These are phyloP conservation scores for Dynastes maya DNA, from an alignment of 2,888 invertebrate species.

Conservation along the genomic window DNA sequence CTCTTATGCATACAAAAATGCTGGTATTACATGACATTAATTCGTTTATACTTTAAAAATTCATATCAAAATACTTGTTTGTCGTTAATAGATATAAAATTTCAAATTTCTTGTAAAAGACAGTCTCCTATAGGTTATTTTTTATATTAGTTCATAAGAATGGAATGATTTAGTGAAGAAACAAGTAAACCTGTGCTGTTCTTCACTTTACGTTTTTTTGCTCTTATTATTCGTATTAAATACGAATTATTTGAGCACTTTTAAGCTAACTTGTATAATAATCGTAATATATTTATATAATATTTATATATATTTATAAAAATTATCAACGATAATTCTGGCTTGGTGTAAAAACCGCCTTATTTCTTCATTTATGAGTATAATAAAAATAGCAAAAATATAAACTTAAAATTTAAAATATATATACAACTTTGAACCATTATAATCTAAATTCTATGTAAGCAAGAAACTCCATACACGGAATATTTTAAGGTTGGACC, in stretches of 20 bases:
- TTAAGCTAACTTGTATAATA: conserved; percentile 50
- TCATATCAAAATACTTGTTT: conserved; percentile 39
- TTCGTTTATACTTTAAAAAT: conserved; percentile 20
- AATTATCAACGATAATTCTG: conserved; percentile 56
- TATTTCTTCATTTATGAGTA: conserved; percentile 47
- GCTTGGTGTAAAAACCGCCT: conserved; percentile 44
- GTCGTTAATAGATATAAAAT: neutral
- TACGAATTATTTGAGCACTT: conserved; percentile 51
- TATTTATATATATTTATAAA: conserved; percentile 56
- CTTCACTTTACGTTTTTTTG: conserved; percentile 44
- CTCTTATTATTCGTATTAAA: conserved; percentile 51
- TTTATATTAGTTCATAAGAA: conserved; percentile 43
- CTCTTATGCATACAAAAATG: no score
- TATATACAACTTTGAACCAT: conserved; percentile 58
- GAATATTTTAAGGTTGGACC: neutral
- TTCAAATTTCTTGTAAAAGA: conserved; percentile 19
- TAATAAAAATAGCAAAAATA: conserved; percentile 66
- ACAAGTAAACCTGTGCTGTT: conserved; percentile 27
- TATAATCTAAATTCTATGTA: conserved; percentile 36
- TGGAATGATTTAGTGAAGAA: conserved; percentile 49
- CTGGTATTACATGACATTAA: neutral
- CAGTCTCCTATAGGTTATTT: conserved; percentile 34
- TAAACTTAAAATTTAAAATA: conserved; percentile 63
- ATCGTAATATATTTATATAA: conserved; percentile 50
- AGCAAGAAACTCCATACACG: conserved; percentile 35